These are phyloP conservation scores for Stegodyphus mimosarum DNA, from an alignment of 1,140 invertebrate genomes.

Conservation along the genomic window DNA sequence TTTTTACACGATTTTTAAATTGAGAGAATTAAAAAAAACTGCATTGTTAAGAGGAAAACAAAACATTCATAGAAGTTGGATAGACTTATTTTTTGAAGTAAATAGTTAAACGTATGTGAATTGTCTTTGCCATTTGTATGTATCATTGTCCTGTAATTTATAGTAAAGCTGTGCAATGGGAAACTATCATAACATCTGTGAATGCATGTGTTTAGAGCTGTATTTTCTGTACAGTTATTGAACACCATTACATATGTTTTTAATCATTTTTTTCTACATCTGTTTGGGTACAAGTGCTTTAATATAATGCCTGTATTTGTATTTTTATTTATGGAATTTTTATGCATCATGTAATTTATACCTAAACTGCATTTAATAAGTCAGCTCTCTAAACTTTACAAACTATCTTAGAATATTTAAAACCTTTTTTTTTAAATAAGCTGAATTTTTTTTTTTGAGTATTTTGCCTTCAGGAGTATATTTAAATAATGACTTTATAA, in stretches of 20 bases:
- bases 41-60: neutral
- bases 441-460: neutral
- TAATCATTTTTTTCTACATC: neutral
- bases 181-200: neutral
- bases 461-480: neutral
- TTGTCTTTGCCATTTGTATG: neutral
- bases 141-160: constrained; percentile 36
- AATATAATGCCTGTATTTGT: neutral
- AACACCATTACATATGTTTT: neutral
- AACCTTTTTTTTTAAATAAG: neutral
- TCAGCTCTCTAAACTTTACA: neutral
- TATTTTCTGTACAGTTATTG: neutral
- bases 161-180: constrained; percentile 38
- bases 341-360: neutral
- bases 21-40: neutral
- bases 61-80: neutral
- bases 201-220: neutral
- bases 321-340: neutral
- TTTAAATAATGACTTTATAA: neutral
- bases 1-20: neutral
- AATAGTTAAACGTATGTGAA: neutral
- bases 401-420: neutral
- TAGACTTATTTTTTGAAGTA: neutral
- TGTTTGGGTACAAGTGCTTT: neutral
- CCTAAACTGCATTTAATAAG: neutral